phyloP scores from a whole-genome alignment of 2,888 invertebrate species.

The Acronicta psi region DNA sequence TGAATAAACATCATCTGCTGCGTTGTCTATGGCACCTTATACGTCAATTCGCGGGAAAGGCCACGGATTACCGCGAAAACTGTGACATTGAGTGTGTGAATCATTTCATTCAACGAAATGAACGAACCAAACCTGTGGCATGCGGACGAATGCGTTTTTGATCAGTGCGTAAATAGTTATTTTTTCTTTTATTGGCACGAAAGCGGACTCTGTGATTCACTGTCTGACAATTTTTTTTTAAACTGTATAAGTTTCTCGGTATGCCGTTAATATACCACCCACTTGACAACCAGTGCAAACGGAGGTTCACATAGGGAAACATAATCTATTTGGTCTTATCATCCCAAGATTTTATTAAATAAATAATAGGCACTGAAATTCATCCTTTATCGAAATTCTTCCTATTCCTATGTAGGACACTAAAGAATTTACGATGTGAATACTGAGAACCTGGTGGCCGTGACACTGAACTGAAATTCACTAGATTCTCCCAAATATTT shows the following conservation, averaged over 20 bases:
- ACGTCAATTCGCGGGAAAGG: slow-evolving; percentile 66
- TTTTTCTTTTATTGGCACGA: slow-evolving; percentile 23
- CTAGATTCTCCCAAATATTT: too few species aligned
- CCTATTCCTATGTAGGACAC: too few species aligned
- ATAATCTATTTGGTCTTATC: too few species aligned
- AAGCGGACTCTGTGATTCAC: slow-evolving; percentile 46
- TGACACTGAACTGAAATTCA: too few species aligned
- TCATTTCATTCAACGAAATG: slow-evolving; percentile 60
- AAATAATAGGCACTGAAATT: too few species aligned
- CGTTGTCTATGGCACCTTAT: slow-evolving; percentile 25
- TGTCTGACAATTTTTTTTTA: slow-evolving; percentile 34
- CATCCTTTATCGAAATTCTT: too few species aligned
- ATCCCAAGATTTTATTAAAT: too few species aligned
- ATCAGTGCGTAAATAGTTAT: slow-evolving; percentile 44
- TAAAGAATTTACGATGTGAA: too few species aligned
- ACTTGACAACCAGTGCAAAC: neutral
- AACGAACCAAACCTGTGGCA: slow-evolving; percentile 44
- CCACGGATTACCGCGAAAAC: slow-evolving; percentile 63
- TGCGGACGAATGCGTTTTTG: slow-evolving; percentile 41
- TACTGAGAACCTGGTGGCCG: too few species aligned
- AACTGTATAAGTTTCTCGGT: slow-evolving; percentile 10
- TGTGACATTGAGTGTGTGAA: slow-evolving; percentile 59
- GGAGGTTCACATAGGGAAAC: too few species aligned
- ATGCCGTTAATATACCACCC: neutral
- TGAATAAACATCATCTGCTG: slow-evolving; percentile 34